Base-by-base conservation (phyloP, 2,888 invertebrate genomes). In the Polyommatus iphigenia region DNA sequence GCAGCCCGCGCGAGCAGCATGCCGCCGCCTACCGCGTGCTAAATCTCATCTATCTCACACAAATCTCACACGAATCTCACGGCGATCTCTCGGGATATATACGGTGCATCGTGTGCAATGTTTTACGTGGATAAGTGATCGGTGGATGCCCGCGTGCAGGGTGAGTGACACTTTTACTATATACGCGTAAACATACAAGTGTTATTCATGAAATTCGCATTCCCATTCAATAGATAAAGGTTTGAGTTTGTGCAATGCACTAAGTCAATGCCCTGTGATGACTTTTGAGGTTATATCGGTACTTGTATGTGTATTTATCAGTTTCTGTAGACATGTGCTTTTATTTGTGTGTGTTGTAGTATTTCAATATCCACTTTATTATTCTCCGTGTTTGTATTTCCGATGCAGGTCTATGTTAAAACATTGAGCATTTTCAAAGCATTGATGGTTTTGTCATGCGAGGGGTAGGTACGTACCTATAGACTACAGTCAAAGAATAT, bases 1-100 rank as follows among this genome's bases (percentile, higher is more conserved):
- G 88, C 87, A 88, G 89, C 88, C 88, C 91, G 92, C 88, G 85
- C 81, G 85, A 84, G 86, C 86, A 84, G 7, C 84, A 84, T 83
- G 80, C 89, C 89, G 91, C 89, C 90, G 87, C 89, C 90, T 82
- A 80, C 80, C 81, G 79, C 78, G 78, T 79, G 76, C 71, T 71
- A 20, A 20, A 29, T 57, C 71, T 80, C 67, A 67, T 46, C 46
- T 46, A 67, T 67, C 67, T 67, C 67, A 62, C 62, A 24, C 24
- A 13, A 20, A 54, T 54, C 54, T 18, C 54, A 54, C 54, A 54
- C 54, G 54, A 54, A 54, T 54, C 54, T 54, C 4, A 54, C 54
- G 18, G 20, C 8, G 3, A 62, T 62, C 62, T 24, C 62, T 20
- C 62, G 24, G 24, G 24, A 62, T 62, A 20, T 62, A n/a, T 50